These are phyloP conservation scores for Agapostemon virescens DNA, from an alignment of 2,888 invertebrate species.

Conservation along the genomic window DNA sequence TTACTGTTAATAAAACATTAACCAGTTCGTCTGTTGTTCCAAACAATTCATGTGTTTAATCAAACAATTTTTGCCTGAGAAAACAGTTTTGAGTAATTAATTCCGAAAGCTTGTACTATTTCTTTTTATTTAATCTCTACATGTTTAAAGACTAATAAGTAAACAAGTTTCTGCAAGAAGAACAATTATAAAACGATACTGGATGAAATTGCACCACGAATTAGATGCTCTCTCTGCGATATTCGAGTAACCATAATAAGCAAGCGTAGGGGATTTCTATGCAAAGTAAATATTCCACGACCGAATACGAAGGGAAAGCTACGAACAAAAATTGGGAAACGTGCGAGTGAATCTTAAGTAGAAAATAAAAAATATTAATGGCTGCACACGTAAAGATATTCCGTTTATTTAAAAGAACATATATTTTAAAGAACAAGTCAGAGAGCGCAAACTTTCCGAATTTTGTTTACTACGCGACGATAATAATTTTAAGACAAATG, in stretches of 20 bases:
- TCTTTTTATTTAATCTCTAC: neutral
- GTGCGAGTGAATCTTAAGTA: neutral
- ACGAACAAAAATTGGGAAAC: neutral
- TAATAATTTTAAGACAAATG: too few species aligned
- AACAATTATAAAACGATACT: neutral
- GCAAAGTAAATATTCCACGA: slow-evolving; percentile 10
- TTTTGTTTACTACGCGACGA: too few species aligned
- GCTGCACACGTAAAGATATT: neutral
- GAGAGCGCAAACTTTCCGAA: too few species aligned
- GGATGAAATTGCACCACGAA: neutral
- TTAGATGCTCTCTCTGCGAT: neutral
- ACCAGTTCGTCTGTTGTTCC: too few species aligned
- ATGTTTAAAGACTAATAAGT: neutral
- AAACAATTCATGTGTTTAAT: too few species aligned
- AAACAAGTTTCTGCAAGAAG: neutral
- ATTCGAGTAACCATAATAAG: neutral
- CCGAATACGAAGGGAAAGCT: neutral
- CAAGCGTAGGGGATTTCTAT: neutral
- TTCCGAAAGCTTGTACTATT: too few species aligned
- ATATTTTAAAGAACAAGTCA: too few species aligned
- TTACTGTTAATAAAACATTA: too few species aligned
- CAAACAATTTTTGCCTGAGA: too few species aligned
- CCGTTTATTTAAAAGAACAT: slow-evolving; percentile 22
- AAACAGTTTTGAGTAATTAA: too few species aligned
- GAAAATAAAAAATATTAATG: slow-evolving; percentile 10